Percentiles rank a stretch among this genome's conserved stretches.
phyloP scores from a whole-genome alignment of 2,797 vertebrate genomes.

The Dendrocincla tyrannina region DNA sequence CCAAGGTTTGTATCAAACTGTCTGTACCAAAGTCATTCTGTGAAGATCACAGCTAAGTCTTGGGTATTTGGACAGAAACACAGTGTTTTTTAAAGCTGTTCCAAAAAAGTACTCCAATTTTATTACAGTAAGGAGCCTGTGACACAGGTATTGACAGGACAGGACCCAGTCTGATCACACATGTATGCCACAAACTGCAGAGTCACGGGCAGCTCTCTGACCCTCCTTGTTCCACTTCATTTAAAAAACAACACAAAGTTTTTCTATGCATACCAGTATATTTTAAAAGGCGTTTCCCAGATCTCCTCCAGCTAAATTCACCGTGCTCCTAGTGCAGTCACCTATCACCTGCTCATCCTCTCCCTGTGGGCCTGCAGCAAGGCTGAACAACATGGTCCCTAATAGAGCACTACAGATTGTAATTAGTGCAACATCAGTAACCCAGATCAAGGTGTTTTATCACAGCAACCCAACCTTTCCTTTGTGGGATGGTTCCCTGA shows the following conservation, averaged over 20 bases:
- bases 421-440: neutral
- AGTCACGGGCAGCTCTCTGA: neutral
- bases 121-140: neutral
- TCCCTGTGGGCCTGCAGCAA: fast-evolving
- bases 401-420: neutral
- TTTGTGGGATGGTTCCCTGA: neutral
- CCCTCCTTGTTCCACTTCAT: neutral
- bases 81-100: neutral
- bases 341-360: neutral
- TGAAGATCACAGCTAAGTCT: neutral
- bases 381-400: neutral
- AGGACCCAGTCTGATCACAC: neutral
- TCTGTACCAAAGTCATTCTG: neutral
- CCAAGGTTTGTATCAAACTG: fast-evolving
- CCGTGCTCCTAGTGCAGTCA: neutral
- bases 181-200: fast-evolving
- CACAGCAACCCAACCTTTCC: neutral
- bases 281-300: neutral
- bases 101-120: neutral
- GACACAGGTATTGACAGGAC: fast-evolving
- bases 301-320: neutral
- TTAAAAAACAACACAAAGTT: neutral
- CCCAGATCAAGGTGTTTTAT: neutral
- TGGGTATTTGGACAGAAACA: neutral
- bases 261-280: neutral